Conservation (phyloP, 2,113 vertebrate genomes). For the Cricetomys ansorgei region DNA sequence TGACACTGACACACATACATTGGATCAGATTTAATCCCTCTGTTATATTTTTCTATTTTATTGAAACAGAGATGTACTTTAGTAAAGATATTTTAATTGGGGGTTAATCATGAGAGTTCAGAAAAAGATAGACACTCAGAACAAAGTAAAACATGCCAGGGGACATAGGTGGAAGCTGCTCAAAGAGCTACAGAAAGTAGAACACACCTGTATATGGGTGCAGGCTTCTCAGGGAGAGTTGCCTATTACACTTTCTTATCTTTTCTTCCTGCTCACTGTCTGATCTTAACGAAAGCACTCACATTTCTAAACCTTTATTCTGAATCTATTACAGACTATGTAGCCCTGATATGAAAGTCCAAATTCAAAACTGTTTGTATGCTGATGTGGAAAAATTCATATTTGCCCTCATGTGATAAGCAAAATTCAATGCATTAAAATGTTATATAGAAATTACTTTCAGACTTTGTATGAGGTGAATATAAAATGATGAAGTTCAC, state of each 20-base stretch:
- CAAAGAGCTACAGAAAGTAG: not conserved
- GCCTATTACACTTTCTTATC: not conserved
- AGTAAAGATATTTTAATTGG: not conserved
- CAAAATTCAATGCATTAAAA: not conserved
- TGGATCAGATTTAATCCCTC: not conserved
- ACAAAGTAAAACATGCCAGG: not conserved
- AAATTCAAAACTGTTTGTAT: not conserved
- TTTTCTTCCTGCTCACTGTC: not conserved
- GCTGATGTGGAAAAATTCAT: too few relatives aligned
- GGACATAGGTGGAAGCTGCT: not conserved
- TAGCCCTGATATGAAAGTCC: not conserved
- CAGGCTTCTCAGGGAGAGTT: not conserved
- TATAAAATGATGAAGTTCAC: not conserved
- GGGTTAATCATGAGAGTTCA: not conserved
- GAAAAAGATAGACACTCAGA: not conserved
- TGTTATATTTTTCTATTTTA: not conserved
- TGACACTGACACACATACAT: not conserved
- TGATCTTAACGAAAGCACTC: not conserved
- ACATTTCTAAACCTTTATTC: not conserved
- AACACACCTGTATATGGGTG: not conserved
- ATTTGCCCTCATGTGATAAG: too few relatives aligned
- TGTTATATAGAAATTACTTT: not conserved
- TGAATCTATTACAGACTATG: not conserved
- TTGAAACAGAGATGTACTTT: not conserved
- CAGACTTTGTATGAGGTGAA: not conserved